Percentiles rank a stretch among this genome's conserved stretches.
Evolutionary conservation across 1,140 invertebrate species (phyloP).

Genomic region (Macrostomum lignano): DNA sequence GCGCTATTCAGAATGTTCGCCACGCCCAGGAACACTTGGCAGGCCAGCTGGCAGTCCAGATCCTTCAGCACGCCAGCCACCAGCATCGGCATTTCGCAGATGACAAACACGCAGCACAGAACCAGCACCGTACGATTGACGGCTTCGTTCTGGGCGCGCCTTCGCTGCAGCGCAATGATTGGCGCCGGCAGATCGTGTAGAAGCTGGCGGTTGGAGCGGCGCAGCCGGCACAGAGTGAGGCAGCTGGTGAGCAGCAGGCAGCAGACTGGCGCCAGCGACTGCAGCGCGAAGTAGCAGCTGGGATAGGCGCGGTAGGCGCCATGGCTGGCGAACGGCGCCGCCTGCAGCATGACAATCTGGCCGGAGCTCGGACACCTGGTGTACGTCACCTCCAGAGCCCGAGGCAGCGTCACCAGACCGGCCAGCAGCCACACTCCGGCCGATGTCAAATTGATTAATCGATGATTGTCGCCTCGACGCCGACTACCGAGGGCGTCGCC

Average conservation of each 20-base stretch:
- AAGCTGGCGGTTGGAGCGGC: not conserved
- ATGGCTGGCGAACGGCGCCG: not conserved
- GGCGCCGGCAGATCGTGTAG: not conserved
- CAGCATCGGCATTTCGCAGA: not conserved
- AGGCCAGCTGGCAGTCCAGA: not conserved
- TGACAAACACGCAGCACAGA: not conserved
- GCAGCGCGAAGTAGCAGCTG: not conserved
- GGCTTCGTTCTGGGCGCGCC: too few species aligned
- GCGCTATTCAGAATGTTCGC: not conserved
- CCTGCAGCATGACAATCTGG: not conserved
- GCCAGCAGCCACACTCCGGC: not conserved
- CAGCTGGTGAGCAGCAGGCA: not conserved
- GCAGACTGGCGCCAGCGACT: not conserved
- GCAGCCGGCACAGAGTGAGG: not conserved
- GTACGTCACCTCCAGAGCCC: not conserved
- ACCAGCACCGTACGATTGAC: slow-evolving; percentile 1
- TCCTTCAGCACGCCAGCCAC: not conserved
- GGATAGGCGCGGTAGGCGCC: not conserved
- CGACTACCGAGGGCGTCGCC: not conserved
- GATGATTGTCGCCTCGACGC: not conserved
- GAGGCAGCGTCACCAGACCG: not conserved
- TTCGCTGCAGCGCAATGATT: slow-evolving; percentile 1
- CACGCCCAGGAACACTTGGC: not conserved
- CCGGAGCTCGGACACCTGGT: not conserved
- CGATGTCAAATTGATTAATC: not conserved